Evolutionary conservation across 2,797 vertebrate species (phyloP), one percentile per base, ranked within the genome.

Genomic region (Poecile montanus): DNA sequence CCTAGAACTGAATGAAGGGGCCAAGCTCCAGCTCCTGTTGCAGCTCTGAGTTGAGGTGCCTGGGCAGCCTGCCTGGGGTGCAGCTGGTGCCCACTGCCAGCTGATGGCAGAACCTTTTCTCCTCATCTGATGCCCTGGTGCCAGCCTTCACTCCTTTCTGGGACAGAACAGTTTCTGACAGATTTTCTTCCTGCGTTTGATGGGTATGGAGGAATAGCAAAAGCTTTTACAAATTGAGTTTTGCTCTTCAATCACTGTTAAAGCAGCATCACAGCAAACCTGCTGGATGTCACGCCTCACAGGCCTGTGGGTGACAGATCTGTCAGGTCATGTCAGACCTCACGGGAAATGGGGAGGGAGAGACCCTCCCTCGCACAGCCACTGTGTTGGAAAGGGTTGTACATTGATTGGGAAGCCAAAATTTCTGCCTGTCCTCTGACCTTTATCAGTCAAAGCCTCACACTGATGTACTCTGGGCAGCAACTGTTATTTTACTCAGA

Each of bases 221-320:
- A 66, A 72, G 66, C 58, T 61, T 85, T 81, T 68, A 85, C 61
- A 94, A 81, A 93, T 72, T 0, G 9, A 66, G 58, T 84, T 86
- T 74, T 93, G 70, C 79, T 90, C 87, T 83, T 86, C 88, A 66
- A 17, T 94, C 88, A 23, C 44, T 53, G 47, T 70, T 93, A 90
- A 53, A 86, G 77, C 74, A 88, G 36, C 63, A 27, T 62, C 32
- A 0, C 74, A 72, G 71, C 29, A 77, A 85, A 81, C 44, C 26
- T 57, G 47, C 25, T 2, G 11, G 38, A 50, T 92, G 80, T 72
- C 57, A 30, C 9, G 2, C 26, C 62, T 79, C 51, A 30, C 38
- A 38, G 42, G 50, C 40, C 29, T 27, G 57, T 17, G 60, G 58
- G 79, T 90, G 91, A 75, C 89, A 90, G 27, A 22, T 58, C 40